phyloP scores from a whole-genome alignment of 2,888 invertebrate genomes.

The Drosophila fulvimacula region DNA sequence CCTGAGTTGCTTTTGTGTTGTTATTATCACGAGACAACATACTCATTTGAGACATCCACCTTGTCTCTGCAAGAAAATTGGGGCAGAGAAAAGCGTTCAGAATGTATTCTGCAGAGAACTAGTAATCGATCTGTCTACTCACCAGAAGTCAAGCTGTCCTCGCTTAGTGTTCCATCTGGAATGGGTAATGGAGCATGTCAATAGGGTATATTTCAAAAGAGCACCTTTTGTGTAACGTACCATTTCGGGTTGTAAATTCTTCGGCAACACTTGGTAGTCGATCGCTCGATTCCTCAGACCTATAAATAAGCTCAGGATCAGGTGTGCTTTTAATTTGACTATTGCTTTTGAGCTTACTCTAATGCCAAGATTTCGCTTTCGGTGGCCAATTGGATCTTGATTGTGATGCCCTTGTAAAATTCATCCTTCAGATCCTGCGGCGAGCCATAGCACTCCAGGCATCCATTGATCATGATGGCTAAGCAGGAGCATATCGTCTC shows the following conservation, averaged over 20 bases:
- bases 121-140: background rate
- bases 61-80: background rate
- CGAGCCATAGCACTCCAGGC: conserved; percentile 89
- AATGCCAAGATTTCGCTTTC: conserved; percentile 10
- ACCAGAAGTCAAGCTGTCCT: background rate
- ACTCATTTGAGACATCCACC: background rate
- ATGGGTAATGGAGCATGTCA: background rate
- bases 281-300: no score
- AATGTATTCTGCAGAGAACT: background rate
- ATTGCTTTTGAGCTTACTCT: background rate
- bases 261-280: no score
- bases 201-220: no score
- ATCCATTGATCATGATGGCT: conserved; percentile 92
- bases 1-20: conserved; percentile 13
- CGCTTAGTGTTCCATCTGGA: background rate
- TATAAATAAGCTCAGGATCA: background rate
- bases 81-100: background rate
- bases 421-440: conserved; percentile 90
- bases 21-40: background rate
- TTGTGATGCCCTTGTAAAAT: conserved; percentile 84
- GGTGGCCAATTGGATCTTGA: conserved; percentile 83
- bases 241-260: no score
- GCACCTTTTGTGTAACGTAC: background rate
- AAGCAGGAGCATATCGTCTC: conserved; percentile 91
- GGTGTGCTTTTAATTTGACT: no score